Base-by-base conservation (phyloP, 64 coral and sea anemone species). In the Montipora efflorescens region DNA sequence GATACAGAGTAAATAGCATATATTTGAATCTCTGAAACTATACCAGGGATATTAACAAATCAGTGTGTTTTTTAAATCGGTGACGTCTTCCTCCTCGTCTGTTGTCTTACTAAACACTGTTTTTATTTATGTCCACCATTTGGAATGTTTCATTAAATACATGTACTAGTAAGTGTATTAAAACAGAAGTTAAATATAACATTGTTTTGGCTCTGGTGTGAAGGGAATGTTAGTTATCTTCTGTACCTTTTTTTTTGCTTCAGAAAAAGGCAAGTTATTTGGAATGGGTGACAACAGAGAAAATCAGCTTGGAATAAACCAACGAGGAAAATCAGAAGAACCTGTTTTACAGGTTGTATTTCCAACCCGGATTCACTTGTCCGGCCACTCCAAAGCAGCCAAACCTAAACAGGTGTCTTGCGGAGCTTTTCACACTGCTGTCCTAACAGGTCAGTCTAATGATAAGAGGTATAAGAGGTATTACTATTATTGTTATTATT, bases 211-310 rank as follows among this genome's bases (percentile, higher is more conserved):
- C 36, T 36, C 36, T 36, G 36, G 36, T 36, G 36, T 36, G 36
- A 36, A 36, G 36, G 36, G 11, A 57, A 57, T 0, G 6, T 57
- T 8, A 5, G 53, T 11, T 57, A 4, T 57, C 53, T 57, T 57
- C 7, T 57, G 11, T 57, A 11, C 11, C 53, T 64, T 64, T 64
- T 64, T 10, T 43, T 64, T 20, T 72, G 64, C 11, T 67, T 87
- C 43, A 97, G 95, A 94, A 91, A 97, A 97, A 67, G 95, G 95
- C 22, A 89, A 59, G 74, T 72, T 93, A 12, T 92, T 92, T 61
- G 88, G 89, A 67, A 93, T 94, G 49, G 95, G 95, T 10, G 95
- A 97, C 70, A 97, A 97, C 86, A 55, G 74, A 2, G 89, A 97
- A 1, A 93, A 93, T 16, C 95, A 97, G 78, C 83, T 97, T 8